phyloP scores from a whole-genome alignment of 2,113 vertebrate genomes.

The Triplophysa siluroides region DNA sequence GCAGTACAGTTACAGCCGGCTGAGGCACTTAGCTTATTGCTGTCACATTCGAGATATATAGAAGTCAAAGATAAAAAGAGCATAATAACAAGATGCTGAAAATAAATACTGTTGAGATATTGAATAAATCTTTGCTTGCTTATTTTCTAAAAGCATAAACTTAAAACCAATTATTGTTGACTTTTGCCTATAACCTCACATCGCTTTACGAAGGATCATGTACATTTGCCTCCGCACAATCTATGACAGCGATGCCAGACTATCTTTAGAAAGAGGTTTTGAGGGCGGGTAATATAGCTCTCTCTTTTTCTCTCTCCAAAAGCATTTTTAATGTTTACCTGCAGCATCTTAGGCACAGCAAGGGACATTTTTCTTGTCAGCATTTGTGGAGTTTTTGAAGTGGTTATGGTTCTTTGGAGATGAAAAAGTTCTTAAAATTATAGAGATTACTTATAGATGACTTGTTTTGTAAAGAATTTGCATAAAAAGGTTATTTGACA shows the following conservation, averaged over 20 bases:
- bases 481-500: too few relatives aligned
- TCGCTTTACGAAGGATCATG: neutral
- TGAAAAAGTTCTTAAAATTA: too few relatives aligned
- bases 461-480: too few relatives aligned
- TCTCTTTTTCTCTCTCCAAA: too few relatives aligned
- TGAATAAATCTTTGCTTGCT: constrained; percentile 59
- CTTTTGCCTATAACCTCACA: constrained; percentile 7
- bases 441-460: too few relatives aligned
- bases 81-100: constrained; percentile 50
- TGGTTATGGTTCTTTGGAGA: too few relatives aligned
- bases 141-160: constrained; percentile 53
- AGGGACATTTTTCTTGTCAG: too few relatives aligned
- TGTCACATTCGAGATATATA: constrained; percentile 51
- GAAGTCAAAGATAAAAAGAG: constrained; percentile 26
- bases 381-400: too few relatives aligned
- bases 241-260: neutral
- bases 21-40: constrained; percentile 65
- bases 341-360: too few relatives aligned
- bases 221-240: neutral
- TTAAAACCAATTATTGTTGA: constrained; percentile 51
- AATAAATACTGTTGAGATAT: constrained; percentile 62
- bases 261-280: too few relatives aligned
- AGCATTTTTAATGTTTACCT: too few relatives aligned
- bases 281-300: too few relatives aligned
- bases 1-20: neutral